Conservation (phyloP, 37 sponge, comb jelly and placozoan genomes). For the Crambe crambe region DNA sequence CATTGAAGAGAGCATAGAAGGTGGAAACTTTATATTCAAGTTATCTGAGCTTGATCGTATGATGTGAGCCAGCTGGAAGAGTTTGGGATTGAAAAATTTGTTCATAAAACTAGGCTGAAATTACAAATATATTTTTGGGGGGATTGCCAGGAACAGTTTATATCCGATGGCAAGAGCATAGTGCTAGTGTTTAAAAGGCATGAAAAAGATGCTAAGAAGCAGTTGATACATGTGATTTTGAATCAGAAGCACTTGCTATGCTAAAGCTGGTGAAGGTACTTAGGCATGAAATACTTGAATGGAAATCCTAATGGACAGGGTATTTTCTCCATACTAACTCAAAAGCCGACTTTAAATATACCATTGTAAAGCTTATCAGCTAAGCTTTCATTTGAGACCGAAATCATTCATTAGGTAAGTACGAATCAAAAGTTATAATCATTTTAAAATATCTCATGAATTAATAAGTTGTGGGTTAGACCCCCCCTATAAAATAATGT, state of each 20-base stretch:
- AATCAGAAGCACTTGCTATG: not conserved
- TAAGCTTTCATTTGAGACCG: too few species aligned
- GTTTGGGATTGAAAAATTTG: conserved; percentile 5
- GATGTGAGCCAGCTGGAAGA: not conserved
- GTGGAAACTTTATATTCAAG: not conserved
- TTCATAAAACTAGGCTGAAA: conserved; percentile 5
- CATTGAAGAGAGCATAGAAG: not conserved
- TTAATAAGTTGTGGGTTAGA: too few species aligned
- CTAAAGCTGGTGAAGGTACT: not conserved
- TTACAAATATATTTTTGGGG: not conserved
- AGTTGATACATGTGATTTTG: conserved; percentile 1
- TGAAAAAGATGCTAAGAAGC: conserved; percentile 12
- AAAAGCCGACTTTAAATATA: too few species aligned
- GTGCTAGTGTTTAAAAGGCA: conserved; percentile 8
- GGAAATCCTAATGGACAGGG: too few species aligned
- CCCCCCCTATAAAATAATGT: too few species aligned
- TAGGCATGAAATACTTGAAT: not conserved
- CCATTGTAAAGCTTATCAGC: too few species aligned
- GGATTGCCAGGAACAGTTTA: not conserved
- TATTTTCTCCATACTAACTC: too few species aligned
- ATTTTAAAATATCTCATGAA: too few species aligned
- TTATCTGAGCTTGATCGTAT: conserved; percentile 4
- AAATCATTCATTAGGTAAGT: too few species aligned
- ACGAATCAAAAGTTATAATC: too few species aligned
- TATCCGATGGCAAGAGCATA: conserved; percentile 2